Evolutionary conservation across 2,888 invertebrate genomes (phyloP), one percentile per base, ranked within the genome.

Genomic region (Tiliacea aurago): DNA sequence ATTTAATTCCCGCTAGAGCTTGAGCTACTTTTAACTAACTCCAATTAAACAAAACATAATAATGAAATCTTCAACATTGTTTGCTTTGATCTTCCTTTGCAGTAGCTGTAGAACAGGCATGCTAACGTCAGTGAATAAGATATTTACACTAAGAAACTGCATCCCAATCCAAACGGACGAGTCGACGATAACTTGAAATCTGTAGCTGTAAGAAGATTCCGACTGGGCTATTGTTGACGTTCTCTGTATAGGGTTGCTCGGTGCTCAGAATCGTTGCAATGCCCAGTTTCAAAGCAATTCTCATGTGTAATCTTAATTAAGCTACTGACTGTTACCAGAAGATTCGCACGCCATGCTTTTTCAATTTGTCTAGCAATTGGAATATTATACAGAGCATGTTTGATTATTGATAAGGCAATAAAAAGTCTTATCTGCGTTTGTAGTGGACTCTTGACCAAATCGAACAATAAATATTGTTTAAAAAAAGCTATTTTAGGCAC

Each of bases 141-240:
- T 83, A 83, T 83, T 80, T 80, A 77, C 58, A 49, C 51, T 70
- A 28, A 62, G 84, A 81, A 70, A 83, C 74, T 81, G 81, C 84
- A 70, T 72, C 72, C 41, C 71, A 47, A 69, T 71, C 59, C 64
- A 41, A 62, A 70, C 73, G 37, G 62, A 68, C 65, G 41, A 70
- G 59, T 53, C 73, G 61, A 56, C 71, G 76, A 84, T 84, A 86
- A 81, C 69, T 81, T 75, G 75, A 79, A 69, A 85, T 79, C 63
- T 70, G 66, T 70, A 68, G 68, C 65, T 61, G 63, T 84, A 79
- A 86, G 84, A 81, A 82, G 82, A 84, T 82, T 84, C 64, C 33
- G 69, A 20, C 64, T 76, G 67, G 68, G 51, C 72, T 75, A 69
- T 73, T 84, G 86, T 86, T 80, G 76, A 84, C 68, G 53, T 37